phyloP scores from a whole-genome alignment of 2,888 invertebrate genomes.

The Ophonus ardosiacus region DNA sequence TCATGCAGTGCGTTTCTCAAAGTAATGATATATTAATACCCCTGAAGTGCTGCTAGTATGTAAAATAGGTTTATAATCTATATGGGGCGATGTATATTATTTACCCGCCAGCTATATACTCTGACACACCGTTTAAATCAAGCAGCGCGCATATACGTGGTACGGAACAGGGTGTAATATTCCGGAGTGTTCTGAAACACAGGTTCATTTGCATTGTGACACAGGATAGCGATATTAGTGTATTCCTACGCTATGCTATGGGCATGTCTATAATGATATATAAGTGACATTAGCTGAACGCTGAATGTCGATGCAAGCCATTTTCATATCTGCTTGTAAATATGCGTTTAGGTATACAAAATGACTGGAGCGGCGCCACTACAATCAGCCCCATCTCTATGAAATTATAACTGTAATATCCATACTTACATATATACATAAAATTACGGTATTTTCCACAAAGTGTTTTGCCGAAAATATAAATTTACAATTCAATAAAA shows the following conservation, averaged over 20 bases:
- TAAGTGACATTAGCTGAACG: conserved; percentile 63
- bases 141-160: conserved; percentile 39
- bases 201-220: conserved; percentile 68
- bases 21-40: conserved; percentile 75
- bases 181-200: conserved; percentile 39
- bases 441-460: too few species aligned
- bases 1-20: conserved; percentile 68
- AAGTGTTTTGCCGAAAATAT: too few species aligned
- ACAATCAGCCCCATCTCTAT: background rate
- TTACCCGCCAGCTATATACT: conserved; percentile 70
- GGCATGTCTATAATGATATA: conserved; percentile 77
- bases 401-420: background rate
- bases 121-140: conserved; percentile 65
- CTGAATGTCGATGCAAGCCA: conserved; percentile 12
- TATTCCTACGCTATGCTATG: conserved; percentile 70
- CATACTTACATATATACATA: too few species aligned
- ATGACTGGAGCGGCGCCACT: background rate
- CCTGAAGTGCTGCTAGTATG: conserved; percentile 75
- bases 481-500: too few species aligned
- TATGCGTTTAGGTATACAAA: background rate
- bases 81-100: conserved; percentile 74
- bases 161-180: conserved; percentile 3
- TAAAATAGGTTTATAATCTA: conserved; percentile 75
- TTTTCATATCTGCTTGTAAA: conserved; percentile 6
- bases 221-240: conserved; percentile 71